These are phyloP conservation scores for Heliothis peltigera DNA, from an alignment of 2,888 invertebrate species.

Conservation along the genomic window DNA sequence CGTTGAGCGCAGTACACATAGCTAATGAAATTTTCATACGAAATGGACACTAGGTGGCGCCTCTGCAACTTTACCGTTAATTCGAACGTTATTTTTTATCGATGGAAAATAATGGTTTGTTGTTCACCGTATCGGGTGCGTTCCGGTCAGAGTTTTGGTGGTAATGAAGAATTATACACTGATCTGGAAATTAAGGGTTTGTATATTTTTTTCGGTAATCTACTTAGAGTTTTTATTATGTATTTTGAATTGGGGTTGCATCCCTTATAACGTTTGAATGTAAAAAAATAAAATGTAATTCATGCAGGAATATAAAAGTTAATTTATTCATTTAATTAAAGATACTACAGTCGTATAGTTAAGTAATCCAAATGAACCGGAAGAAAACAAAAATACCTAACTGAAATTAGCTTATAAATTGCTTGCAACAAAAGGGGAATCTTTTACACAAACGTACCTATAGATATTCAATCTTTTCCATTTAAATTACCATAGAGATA, in stretches of 20 bases:
- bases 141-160: constrained; percentile 19
- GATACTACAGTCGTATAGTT: neutral
- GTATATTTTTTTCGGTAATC: constrained; percentile 18
- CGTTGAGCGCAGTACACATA: constrained; percentile 53
- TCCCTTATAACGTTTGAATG: neutral
- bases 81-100: constrained; percentile 54
- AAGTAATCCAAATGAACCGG: constrained; percentile 31
- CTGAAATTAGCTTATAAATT: constrained; percentile 9
- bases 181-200: constrained; percentile 13
- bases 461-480: constrained; percentile 33
- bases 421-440: constrained; percentile 7
- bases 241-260: neutral
- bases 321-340: too few species aligned
- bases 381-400: constrained; percentile 13
- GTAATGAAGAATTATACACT: constrained; percentile 40
- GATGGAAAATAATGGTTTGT: constrained; percentile 53
- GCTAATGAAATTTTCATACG: constrained; percentile 84
- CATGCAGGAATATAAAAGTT: neutral
- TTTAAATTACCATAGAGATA: constrained; percentile 49
- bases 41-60: constrained; percentile 66
- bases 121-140: constrained; percentile 18
- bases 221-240: constrained; percentile 1
- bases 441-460: constrained; percentile 8
- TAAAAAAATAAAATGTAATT: neutral
- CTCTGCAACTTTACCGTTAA: constrained; percentile 45